These are phyloP conservation scores for Macrocentrus cingulum DNA, from an alignment of 1,140 invertebrate genomes.

Conservation along the genomic window DNA sequence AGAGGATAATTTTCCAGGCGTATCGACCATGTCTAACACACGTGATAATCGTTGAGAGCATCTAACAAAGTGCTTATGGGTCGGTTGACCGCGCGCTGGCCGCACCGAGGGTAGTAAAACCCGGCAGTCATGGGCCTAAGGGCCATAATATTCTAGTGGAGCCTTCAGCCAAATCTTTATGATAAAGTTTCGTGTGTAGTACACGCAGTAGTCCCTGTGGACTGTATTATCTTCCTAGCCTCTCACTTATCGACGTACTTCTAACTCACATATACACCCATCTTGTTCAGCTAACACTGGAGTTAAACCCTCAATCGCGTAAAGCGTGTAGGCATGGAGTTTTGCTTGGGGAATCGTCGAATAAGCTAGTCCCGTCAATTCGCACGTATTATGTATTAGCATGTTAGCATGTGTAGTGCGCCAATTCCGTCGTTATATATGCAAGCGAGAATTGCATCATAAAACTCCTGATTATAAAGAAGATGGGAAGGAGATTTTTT, in stretches of 20 bases:
- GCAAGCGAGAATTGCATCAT: too few relatives aligned
- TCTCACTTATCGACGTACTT: constrained; percentile 17
- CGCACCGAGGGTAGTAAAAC: neutral
- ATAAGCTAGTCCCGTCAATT: constrained; percentile 14
- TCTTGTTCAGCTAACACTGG: constrained; percentile 2
- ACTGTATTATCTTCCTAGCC: constrained; percentile 1
- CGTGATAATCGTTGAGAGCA: constrained; percentile 9
- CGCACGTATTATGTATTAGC: constrained; percentile 7
- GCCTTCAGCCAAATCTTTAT: constrained; percentile 4
- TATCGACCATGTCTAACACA: too few relatives aligned
- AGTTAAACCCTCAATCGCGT: constrained; percentile 11
- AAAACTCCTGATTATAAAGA: too few relatives aligned
- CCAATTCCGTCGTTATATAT: too few relatives aligned
- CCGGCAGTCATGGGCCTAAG: neutral
- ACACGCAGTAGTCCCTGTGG: constrained; percentile 10
- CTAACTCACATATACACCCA: neutral
- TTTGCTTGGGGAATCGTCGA: constrained; percentile 3
- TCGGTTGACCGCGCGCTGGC: neutral
- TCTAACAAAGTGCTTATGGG: neutral
- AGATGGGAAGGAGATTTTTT: too few relatives aligned
- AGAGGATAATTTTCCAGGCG: too few relatives aligned
- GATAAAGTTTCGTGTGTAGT: constrained; percentile 3
- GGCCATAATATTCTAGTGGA: constrained; percentile 7
- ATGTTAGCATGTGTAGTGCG: too few relatives aligned
- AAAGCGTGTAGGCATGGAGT: constrained; percentile 21